These are phyloP conservation scores for Pionites leucogaster DNA, from an alignment of 2,113 vertebrate species.

Conservation along the genomic window DNA sequence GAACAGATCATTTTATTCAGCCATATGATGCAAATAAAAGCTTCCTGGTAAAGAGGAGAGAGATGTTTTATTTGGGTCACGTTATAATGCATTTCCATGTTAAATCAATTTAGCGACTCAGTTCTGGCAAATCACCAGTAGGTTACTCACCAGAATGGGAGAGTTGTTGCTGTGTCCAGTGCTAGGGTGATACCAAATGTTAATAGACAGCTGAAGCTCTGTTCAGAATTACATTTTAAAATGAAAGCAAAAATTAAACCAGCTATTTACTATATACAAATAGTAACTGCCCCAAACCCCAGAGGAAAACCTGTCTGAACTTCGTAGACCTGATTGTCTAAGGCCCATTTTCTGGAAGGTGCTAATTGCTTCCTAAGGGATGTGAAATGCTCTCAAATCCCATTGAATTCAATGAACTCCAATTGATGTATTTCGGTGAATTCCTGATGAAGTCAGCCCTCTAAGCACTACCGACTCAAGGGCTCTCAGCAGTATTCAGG, in stretches of 20 bases:
- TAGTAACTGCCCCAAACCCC: background rate
- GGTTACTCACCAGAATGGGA: background rate
- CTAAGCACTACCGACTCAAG: background rate
- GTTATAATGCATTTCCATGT: background rate
- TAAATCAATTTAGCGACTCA: background rate
- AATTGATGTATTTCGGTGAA: slow-evolving; percentile 44
- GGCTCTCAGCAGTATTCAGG: background rate
- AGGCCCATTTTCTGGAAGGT: slow-evolving; percentile 17
- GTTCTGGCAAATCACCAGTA: background rate
- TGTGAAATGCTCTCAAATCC: slow-evolving; percentile 39
- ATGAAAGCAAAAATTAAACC: background rate
- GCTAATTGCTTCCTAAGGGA: slow-evolving; percentile 59
- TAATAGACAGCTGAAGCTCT: background rate
- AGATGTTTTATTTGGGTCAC: background rate
- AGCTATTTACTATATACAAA: background rate
- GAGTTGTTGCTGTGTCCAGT: background rate
- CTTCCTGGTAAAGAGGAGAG: background rate
- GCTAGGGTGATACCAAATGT: background rate
- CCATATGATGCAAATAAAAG: background rate
- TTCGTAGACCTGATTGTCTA: slow-evolving; percentile 9
- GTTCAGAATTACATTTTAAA: background rate
- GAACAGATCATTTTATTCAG: background rate
- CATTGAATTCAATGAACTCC: slow-evolving; percentile 40
- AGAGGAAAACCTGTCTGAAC: slow-evolving; percentile 31
- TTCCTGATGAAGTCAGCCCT: slow-evolving; percentile 29